Conservation (phyloP, 2,888 invertebrate genomes). For the Drosophila barbarae region DNA sequence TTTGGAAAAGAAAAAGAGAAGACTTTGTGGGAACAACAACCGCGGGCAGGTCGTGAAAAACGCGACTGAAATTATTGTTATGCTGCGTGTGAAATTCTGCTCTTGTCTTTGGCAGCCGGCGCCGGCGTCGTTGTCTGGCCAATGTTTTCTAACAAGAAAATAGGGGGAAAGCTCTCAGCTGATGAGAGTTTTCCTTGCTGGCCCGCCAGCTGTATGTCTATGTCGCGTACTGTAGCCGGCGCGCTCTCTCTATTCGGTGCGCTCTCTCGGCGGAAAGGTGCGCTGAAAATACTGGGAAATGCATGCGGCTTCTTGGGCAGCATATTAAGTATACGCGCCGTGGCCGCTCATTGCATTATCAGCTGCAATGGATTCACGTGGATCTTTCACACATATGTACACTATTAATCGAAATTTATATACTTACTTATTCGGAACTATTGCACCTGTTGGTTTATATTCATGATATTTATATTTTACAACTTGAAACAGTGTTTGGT, state of each 20-base stretch:
- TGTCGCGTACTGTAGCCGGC: conserved; percentile 27
- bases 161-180: conserved; percentile 70
- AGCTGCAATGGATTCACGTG: conserved; percentile 34
- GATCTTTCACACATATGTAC: conserved; percentile 5
- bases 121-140: conserved; percentile 55
- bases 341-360: conserved; percentile 44
- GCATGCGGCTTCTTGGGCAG: conserved; percentile 35
- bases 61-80: conserved; percentile 71
- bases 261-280: conserved; percentile 40
- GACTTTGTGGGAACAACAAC: conserved; percentile 59
- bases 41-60: conserved; percentile 72
- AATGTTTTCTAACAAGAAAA: conserved; percentile 51
- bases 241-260: conserved; percentile 15
- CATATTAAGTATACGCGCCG: conserved; percentile 63
- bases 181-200: conserved; percentile 21
- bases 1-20: conserved; percentile 6
- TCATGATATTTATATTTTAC: neutral
- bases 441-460: conserved; percentile 47
- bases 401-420: conserved; percentile 4
- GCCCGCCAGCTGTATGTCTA: neutral
- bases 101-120: conserved; percentile 53
- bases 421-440: conserved; percentile 25
- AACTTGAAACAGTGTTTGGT: neutral
- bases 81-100: conserved; percentile 61
- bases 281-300: conserved; percentile 55